Conservation (phyloP, 2,797 vertebrate genomes). For the Mallotus villosus region DNA sequence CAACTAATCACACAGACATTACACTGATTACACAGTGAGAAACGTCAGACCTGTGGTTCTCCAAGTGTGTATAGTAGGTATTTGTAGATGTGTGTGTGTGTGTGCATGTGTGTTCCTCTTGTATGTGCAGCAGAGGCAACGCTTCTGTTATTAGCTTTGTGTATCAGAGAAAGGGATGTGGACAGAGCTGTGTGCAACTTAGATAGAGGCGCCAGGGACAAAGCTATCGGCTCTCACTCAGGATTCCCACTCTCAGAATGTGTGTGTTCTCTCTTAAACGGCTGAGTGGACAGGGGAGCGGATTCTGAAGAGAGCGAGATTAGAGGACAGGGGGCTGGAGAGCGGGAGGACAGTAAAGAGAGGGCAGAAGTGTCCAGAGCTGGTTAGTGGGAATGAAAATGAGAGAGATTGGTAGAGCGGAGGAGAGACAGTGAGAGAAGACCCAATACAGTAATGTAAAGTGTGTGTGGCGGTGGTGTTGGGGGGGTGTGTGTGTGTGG, state of each 20-base stretch:
- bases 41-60: not conserved
- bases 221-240: constrained; percentile 28
- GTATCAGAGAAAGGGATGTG: constrained; percentile 14
- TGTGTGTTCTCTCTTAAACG: constrained; percentile 39
- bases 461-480: not conserved
- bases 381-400: constrained; percentile 37
- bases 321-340: constrained; percentile 2
- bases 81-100: not conserved
- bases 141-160: not conserved
- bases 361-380: constrained; percentile 20
- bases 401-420: constrained; percentile 21
- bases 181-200: constrained; percentile 20
- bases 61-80: not conserved
- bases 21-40: constrained; percentile 19
- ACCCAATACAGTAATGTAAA: not conserved
- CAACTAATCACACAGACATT: constrained; percentile 23
- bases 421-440: not conserved
- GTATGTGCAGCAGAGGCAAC: not conserved
- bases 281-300: constrained; percentile 17
- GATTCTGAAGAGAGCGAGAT: constrained; percentile 48
- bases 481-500: not conserved
- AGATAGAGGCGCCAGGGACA: constrained; percentile 19
- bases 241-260: constrained; percentile 30
- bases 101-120: not conserved
- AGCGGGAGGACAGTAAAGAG: not conserved